phyloP scores from a whole-genome alignment of 2,113 vertebrate genomes.

The Peromyscus californicus region DNA sequence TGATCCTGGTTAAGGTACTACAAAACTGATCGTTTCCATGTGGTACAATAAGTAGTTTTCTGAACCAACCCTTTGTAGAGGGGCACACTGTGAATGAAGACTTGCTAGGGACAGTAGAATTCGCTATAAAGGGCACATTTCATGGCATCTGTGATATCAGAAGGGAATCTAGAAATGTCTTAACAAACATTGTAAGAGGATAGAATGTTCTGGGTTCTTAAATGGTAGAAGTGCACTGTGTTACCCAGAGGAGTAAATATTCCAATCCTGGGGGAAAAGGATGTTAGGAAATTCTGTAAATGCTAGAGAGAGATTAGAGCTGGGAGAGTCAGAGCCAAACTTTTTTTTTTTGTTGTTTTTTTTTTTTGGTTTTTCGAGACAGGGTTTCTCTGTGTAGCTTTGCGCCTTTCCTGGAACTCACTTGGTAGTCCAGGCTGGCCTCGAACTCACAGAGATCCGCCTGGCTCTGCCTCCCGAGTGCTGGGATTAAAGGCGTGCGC shows the following conservation, averaged over 20 bases:
- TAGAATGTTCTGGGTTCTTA: not conserved
- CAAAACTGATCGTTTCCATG: not conserved
- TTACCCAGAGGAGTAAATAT: not conserved
- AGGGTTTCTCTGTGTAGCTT: no score
- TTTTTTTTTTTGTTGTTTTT: no score
- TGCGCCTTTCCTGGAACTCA: no score
- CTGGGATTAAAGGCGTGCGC: no score
- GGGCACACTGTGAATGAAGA: not conserved
- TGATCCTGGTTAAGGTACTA: constrained; percentile 52
- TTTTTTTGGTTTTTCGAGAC: no score
- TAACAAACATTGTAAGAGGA: not conserved
- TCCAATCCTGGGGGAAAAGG: not conserved
- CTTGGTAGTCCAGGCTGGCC: no score
- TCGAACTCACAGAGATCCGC: no score
- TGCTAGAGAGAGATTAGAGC: not conserved
- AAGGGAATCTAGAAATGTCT: constrained; percentile 18
- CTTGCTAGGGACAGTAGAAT: not conserved
- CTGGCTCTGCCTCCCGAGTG: no score
- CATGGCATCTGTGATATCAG: not conserved
- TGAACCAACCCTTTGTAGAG: not conserved
- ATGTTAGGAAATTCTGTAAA: not conserved
- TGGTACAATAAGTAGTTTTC: not conserved
- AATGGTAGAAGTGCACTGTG: not conserved
- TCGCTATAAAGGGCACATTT: not conserved
- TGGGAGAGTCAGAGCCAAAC: not conserved